Conservation (phyloP, 2,888 invertebrate species). For the Steinernema hermaphroditum region DNA sequence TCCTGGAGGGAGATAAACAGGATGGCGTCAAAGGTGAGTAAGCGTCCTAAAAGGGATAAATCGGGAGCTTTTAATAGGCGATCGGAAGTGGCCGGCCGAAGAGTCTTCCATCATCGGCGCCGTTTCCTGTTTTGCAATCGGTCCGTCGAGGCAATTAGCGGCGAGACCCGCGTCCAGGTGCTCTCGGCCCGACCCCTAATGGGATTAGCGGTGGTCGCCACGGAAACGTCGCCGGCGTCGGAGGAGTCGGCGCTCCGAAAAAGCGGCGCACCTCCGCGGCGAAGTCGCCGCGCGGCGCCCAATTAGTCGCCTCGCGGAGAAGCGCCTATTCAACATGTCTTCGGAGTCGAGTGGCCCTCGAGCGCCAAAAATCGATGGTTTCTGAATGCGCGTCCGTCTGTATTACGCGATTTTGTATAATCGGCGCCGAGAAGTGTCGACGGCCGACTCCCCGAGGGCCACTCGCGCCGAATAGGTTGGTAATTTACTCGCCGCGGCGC, state of each 20-base stretch:
- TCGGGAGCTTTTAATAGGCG: conserved; percentile 7
- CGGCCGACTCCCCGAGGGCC: conserved; percentile 17
- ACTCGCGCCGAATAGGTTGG: neutral
- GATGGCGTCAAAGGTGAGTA: no score
- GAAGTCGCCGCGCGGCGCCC: neutral
- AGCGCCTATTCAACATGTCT: conserved; percentile 10
- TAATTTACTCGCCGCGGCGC: conserved; percentile 11
- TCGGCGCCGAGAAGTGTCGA: conserved; percentile 24
- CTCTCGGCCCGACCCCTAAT: neutral
- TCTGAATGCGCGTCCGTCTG: conserved; percentile 7
- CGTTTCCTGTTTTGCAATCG: conserved; percentile 21
- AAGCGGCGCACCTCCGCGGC: neutral
- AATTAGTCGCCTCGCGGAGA: neutral
- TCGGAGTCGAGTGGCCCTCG: conserved; percentile 4
- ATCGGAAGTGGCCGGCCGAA: neutral
- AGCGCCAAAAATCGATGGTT: conserved; percentile 17
- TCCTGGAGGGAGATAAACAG: no score
- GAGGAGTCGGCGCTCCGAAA: neutral
- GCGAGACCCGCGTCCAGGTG: conserved; percentile 1
- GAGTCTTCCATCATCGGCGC: conserved; percentile 12
- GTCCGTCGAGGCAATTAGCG: neutral
- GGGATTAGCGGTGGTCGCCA: conserved; percentile 22
- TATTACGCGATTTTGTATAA: conserved; percentile 25
- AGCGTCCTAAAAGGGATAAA: neutral
- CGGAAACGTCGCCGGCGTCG: neutral